These are phyloP conservation scores for Plodia interpunctella DNA, from an alignment of 1,140 invertebrate genomes.

Conservation along the genomic window DNA sequence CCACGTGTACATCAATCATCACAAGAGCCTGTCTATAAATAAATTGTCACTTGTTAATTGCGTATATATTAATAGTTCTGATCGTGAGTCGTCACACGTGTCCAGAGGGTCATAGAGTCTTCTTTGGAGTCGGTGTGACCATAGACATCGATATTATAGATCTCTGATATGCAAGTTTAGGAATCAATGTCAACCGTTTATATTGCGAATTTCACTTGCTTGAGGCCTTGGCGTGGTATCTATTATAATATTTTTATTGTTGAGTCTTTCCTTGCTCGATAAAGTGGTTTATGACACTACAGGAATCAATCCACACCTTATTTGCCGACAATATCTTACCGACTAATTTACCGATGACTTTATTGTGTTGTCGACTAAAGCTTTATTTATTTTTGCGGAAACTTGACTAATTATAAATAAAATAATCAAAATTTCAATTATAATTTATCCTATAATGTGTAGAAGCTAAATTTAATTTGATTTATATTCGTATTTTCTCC, in stretches of 20 bases:
- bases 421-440: too few relatives aligned
- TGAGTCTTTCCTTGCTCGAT: too few relatives aligned
- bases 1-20: not conserved
- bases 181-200: conserved; percentile 11
- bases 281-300: too few relatives aligned
- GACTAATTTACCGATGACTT: too few relatives aligned
- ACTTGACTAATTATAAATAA: too few relatives aligned
- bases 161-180: conserved; percentile 11
- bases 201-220: not conserved
- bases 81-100: conserved; percentile 7
- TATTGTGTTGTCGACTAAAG: too few relatives aligned
- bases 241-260: not conserved
- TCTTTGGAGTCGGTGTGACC: not conserved
- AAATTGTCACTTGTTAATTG: not conserved
- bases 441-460: too few relatives aligned
- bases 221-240: not conserved
- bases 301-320: too few relatives aligned
- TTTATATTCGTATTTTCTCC: too few relatives aligned
- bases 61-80: not conserved
- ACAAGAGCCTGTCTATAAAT: not conserved
- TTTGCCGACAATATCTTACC: too few relatives aligned
- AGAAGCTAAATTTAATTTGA: too few relatives aligned
- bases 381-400: too few relatives aligned
- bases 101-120: not conserved
- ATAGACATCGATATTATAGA: conserved; percentile 7